Conservation (phyloP, 2,113 vertebrate species). For the Eublepharis macularius region DNA sequence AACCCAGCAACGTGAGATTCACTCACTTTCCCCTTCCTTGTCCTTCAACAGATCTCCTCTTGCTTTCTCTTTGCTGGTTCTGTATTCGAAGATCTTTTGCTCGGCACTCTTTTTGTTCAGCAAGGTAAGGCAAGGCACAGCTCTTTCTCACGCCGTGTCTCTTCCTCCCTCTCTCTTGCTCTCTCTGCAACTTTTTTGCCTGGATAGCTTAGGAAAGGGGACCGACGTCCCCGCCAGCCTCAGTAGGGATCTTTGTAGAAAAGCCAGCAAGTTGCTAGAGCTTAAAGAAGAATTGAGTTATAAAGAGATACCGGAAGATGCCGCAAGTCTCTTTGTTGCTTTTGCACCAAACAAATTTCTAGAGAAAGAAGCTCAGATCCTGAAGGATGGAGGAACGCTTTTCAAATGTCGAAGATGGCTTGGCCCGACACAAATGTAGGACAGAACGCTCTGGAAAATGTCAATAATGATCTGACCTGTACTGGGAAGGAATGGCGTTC, state of each 20-base stretch:
- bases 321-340: not conserved
- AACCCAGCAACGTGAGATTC: fast-evolving
- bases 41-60: constrained; percentile 1
- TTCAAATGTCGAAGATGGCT: not conserved
- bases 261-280: not conserved
- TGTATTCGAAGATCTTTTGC: constrained; percentile 54
- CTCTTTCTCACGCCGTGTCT: constrained; percentile 18
- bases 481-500: not conserved
- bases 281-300: not conserved
- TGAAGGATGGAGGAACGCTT: not conserved
- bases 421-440: not conserved
- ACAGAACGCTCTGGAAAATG: not conserved
- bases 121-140: constrained; percentile 51
- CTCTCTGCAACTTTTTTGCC: constrained; percentile 31
- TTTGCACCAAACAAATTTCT: not conserved
- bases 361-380: not conserved
- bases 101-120: constrained; percentile 48
- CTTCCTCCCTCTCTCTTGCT: not conserved
- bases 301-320: too few relatives aligned
- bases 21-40: not conserved
- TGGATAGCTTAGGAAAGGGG: not conserved
- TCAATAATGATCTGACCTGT: not conserved
- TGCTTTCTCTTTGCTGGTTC: not conserved
- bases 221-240: not conserved
- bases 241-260: not conserved